Base-by-base conservation (phyloP, 2,797 vertebrate genomes). In the Corythornis leucogaster region DNA sequence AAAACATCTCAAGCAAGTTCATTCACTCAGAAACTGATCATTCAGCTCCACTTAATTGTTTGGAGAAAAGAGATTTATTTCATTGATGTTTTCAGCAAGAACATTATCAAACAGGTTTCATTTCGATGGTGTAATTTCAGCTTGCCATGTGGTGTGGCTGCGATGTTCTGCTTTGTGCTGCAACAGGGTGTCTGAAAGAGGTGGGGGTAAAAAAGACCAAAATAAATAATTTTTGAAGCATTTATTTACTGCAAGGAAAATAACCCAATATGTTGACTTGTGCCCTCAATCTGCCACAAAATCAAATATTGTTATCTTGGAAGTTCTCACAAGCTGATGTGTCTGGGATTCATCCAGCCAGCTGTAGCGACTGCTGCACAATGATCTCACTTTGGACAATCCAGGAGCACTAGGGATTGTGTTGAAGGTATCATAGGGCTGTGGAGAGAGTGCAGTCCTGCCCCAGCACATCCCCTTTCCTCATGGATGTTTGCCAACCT, bases 231-330 rank as follows among this genome's bases (percentile, higher is more conserved):
- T 80, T 80, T 73, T 55, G 62, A 90, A 91, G 31, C 30, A 73
- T 87, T 92, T 87, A 54, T 95, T 85, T 62, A 50, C 74, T n/a
- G 74, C 63, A 76, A 92, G 79, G 67, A 90, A 87, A 94, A 85
- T 54, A 89, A 87, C 68, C 57, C 75, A 25, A 71, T 70, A 68
- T 3, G 5, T 75, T 80, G 75, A 77, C 50, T 87, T 64, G 42
- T 92, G 73, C 57, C 68, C 71, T 58, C 4, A 17, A 7, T 66
- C 54, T 89, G 71, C 71, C 76, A 88, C 70, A 75, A 91, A 89
- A 75, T 55, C 58, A 48, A 21, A 24, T 75, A 74, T 80, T 77
- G 17, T 46, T 58, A 1, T 71, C 61, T 77, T 90, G 42, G 50
- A 80, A 43, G 12, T 67, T 64, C 38, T 92, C 26, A 58, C 35